Conservation (phyloP, 92 coral and sea anemone genomes). For the Parazoanthus atlanticus region DNA sequence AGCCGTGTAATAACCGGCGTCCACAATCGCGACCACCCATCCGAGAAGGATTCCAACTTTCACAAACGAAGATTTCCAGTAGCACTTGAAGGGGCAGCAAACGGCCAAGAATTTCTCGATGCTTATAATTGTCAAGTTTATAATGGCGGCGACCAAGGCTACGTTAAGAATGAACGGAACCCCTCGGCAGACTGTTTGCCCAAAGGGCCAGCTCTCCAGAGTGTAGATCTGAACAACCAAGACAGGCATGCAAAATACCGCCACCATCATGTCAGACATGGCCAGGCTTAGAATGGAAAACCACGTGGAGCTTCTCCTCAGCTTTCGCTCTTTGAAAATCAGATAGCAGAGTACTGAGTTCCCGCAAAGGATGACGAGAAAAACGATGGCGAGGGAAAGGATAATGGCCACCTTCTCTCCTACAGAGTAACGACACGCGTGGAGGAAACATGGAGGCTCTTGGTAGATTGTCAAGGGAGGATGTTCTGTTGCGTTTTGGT, state of each 20-base stretch:
- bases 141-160: slow-evolving; percentile 26
- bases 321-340: slow-evolving; percentile 28
- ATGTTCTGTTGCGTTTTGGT: background rate
- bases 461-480: background rate
- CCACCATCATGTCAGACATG: slow-evolving; percentile 23
- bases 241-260: slow-evolving; percentile 39
- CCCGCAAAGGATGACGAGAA: slow-evolving; percentile 22
- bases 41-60: slow-evolving; percentile 26
- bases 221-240: slow-evolving; percentile 27
- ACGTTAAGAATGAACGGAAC: slow-evolving; percentile 34
- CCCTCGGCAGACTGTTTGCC: slow-evolving; percentile 6
- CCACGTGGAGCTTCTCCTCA: slow-evolving; percentile 31
- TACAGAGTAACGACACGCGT: slow-evolving; percentile 26
- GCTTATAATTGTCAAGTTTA: slow-evolving; percentile 28
- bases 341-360: slow-evolving; percentile 35
- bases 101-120: slow-evolving; percentile 32
- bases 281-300: slow-evolving; percentile 36
- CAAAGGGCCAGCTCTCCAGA: slow-evolving; percentile 22
- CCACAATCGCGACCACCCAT: slow-evolving; percentile 6
- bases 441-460: background rate
- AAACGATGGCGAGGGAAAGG: background rate
- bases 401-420: slow-evolving; percentile 32
- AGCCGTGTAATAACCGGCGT: slow-evolving; percentile 6
- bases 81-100: slow-evolving; percentile 27
- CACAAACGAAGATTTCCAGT: slow-evolving; percentile 23